Base-by-base conservation (phyloP, 1,140 invertebrate species). In the Lordiphosa stackelbergi region DNA sequence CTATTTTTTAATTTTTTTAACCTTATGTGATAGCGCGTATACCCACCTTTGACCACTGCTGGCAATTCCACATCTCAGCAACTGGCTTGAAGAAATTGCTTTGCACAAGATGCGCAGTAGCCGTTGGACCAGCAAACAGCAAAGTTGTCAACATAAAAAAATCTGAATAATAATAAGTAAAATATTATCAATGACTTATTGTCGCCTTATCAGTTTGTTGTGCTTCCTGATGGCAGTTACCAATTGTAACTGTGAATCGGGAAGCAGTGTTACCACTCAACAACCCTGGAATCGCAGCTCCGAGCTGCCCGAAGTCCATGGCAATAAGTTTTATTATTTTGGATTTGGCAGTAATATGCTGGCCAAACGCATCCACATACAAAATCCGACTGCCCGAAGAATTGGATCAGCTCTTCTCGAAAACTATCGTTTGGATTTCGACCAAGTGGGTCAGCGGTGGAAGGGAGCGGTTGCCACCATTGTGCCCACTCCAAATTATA, bases 271-370 rank as follows among this genome's bases (percentile, higher is more conserved):
- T n/a, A 34, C 13, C 7, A 55, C 24, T 19, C 9, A 35, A 36
- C 24, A 37, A 24, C 43, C 2, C 12, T n/a, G 8, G 9, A 66
- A 66, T 37, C 12, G 3, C 63, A 59, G 19, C 19, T 9, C 34
- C 34, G 34, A 51, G 7, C 56, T 78, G 12, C 64, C 68, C 0
- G 85, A 86, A 37, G 54, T 78, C 1, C 62, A 58, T 16, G 81
- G 70, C 1, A 19, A 57, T 11, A 70, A 59, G 11, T 87, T 87
- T 48, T 59, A 68, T 13, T 87, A 87, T 47, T 85, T 87, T 53
- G 81, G 81, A 7, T 87, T 69, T 52, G 85, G 85, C 0, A 87
- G 85, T 53, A 87, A 87, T 37, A 75, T 87, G 77, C 36, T 87
- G 45, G 49, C 62, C 2, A 38, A 69, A 19, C 47, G 85, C 0